phyloP scores from a whole-genome alignment of 2,113 vertebrate genomes.

The human region GRCh38 chr3:135202001-135202500 shows the following conservation, averaged over 20 bases:
- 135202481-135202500: not conserved
- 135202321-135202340: not conserved
- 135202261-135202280: not conserved
- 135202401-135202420: not conserved
- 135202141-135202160: not conserved
- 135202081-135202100: not conserved
- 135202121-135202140: not conserved
- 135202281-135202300: not conserved
- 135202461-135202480: not conserved
- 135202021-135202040: not conserved
- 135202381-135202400: not conserved
- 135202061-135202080: not conserved
- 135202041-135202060: not conserved
- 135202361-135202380: not conserved
- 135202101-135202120: not conserved
- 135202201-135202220: not conserved
- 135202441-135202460: not conserved
- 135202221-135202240: not conserved
- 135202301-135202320: not conserved
- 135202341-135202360: not conserved
- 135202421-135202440: not conserved
- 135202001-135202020: not conserved
- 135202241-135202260: constrained; percentile 1
- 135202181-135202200: not conserved
- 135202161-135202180: not conserved